Evolutionary conservation across 1,140 invertebrate genomes (phyloP).

Genomic region (Pseudomyrmex cubaensis): DNA sequence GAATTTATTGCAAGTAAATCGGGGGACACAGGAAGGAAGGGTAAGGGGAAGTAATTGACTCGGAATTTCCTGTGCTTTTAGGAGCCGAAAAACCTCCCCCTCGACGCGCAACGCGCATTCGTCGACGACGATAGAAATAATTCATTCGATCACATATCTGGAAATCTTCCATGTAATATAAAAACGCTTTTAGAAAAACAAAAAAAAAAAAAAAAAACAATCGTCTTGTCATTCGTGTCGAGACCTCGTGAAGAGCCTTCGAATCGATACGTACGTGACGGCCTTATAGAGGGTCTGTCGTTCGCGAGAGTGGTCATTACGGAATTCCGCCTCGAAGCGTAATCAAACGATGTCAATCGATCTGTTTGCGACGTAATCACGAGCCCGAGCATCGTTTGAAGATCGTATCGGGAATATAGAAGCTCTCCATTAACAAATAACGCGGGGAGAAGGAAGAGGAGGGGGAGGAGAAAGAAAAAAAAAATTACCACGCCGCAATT

Average conservation of each 20-base stretch:
- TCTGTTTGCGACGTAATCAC: constrained; percentile 51
- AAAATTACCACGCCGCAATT: constrained; percentile 19
- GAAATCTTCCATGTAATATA: not conserved
- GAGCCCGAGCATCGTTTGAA: constrained; percentile 34
- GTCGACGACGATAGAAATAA: too few relatives aligned
- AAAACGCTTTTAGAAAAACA: not conserved
- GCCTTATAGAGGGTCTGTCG: constrained; percentile 29
- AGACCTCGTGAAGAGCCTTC: constrained; percentile 8
- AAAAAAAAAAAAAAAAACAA: not conserved
- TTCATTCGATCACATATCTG: too few relatives aligned
- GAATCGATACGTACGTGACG: constrained; percentile 48
- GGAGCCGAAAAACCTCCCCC: not conserved
- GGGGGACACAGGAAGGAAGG: not conserved
- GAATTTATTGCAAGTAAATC: constrained; percentile 44
- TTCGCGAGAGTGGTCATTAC: constrained; percentile 44
- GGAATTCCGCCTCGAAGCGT: constrained; percentile 44
- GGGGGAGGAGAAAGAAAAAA: too few relatives aligned
- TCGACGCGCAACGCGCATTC: too few relatives aligned
- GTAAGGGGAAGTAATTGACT: not conserved
- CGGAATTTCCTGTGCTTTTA: constrained; percentile 19
- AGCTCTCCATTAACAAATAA: constrained; percentile 56
- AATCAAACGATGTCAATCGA: constrained; percentile 52
- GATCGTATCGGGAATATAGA: constrained; percentile 40
- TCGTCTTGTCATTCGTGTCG: constrained; percentile 10
- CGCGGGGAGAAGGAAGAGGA: not conserved